Conservation (phyloP, 2,113 vertebrate genomes). For the Grallaria varia region DNA sequence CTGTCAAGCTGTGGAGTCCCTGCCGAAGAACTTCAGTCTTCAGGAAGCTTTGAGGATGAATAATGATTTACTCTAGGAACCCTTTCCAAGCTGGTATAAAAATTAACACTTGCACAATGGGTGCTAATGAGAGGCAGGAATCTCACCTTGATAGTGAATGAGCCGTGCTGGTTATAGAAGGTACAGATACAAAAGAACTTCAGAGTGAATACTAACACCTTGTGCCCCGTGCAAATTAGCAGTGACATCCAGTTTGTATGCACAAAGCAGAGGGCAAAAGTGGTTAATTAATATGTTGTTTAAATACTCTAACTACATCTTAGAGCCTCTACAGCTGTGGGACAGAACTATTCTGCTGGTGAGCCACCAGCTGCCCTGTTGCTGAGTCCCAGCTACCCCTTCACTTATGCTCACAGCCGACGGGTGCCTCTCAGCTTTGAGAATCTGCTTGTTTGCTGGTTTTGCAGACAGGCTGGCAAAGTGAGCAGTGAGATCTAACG, state of each 20-base stretch:
- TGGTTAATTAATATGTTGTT: background rate
- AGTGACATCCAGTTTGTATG: background rate
- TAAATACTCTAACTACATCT: background rate
- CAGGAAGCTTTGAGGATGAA: background rate
- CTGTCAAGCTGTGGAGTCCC: background rate
- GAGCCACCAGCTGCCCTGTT: background rate
- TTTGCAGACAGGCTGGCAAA: background rate
- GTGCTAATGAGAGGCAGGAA: background rate
- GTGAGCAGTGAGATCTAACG: background rate
- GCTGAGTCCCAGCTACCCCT: background rate
- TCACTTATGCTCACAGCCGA: background rate
- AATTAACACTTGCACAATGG: background rate
- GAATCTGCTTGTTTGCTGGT: background rate
- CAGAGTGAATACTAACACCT: background rate
- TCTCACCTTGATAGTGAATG: background rate
- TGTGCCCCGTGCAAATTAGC: background rate
- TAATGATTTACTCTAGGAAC: background rate
- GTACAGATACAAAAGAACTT: background rate
- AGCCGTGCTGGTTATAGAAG: background rate
- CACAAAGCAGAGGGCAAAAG: background rate
- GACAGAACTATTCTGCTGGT: background rate
- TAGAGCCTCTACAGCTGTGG: background rate
- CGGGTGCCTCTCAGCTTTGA: background rate
- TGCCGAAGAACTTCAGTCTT: background rate
- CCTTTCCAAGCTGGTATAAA: background rate